phyloP scores from a whole-genome alignment of 2,888 invertebrate species.

The Erannis defoliaria region DNA sequence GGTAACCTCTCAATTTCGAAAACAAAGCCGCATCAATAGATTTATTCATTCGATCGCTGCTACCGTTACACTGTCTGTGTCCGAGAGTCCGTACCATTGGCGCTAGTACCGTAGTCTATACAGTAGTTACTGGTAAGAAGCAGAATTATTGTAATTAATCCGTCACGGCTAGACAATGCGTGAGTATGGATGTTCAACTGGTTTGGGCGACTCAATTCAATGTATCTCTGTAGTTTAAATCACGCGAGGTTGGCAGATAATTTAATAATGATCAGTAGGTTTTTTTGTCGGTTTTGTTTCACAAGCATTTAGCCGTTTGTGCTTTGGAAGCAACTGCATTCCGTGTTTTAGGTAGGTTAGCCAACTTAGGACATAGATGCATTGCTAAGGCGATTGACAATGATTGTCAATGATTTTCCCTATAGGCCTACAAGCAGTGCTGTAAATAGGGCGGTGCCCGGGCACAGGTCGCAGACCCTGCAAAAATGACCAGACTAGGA shows the following conservation, averaged over 20 bases:
- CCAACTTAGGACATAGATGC: too few relatives aligned
- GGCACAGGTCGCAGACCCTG: too few relatives aligned
- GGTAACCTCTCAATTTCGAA: conserved; percentile 81
- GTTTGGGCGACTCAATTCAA: conserved; percentile 35
- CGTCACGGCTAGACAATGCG: conserved; percentile 39
- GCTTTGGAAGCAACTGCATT: conserved; percentile 2
- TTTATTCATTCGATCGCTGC: conserved; percentile 72
- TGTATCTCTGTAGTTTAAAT: conserved; percentile 36
- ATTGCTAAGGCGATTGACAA: too few relatives aligned
- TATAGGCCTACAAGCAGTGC: too few relatives aligned
- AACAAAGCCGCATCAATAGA: conserved; percentile 79
- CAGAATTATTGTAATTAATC: conserved; percentile 40
- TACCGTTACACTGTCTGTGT: conserved; percentile 71
- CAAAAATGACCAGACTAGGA: too few relatives aligned
- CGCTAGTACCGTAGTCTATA: not conserved
- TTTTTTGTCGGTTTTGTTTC: conserved; percentile 1
- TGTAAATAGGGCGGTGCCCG: too few relatives aligned
- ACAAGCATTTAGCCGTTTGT: not conserved
- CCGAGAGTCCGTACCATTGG: conserved; percentile 38
- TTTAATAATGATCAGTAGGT: conserved; percentile 4
- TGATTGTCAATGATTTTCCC: too few relatives aligned
- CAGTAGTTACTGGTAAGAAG: conserved; percentile 4
- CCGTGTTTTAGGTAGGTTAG: not conserved
- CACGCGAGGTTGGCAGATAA: conserved; percentile 25
- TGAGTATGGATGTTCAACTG: conserved; percentile 32